Evolutionary conservation across 2,888 invertebrate genomes (phyloP).

Genomic region (Coelopa pilipes): DNA sequence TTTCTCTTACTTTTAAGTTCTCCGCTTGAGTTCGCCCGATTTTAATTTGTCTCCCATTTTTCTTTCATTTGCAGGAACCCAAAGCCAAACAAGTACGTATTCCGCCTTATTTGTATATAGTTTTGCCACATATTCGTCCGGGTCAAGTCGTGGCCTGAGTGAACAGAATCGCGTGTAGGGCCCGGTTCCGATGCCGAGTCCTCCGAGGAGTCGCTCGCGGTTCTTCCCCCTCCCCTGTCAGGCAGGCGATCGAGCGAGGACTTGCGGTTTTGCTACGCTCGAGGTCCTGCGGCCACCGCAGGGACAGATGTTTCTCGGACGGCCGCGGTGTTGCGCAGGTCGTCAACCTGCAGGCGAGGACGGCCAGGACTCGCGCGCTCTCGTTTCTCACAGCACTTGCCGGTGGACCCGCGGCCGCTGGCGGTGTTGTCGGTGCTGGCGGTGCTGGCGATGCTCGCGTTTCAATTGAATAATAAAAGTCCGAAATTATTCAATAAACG

Average conservation of each 20-base stretch:
- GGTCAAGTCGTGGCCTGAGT: too few species aligned
- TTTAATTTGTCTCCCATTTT: constrained; percentile 38
- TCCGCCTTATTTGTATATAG: constrained; percentile 39
- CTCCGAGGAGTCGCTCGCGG: background rate
- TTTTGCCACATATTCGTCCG: constrained; percentile 21
- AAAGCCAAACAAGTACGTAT: constrained; percentile 62
- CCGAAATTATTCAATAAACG: constrained; percentile 36
- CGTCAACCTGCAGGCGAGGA: constrained; percentile 15
- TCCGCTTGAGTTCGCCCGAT: constrained; percentile 6
- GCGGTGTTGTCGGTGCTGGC: background rate
- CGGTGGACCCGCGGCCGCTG: background rate
- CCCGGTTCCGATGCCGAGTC: too few species aligned
- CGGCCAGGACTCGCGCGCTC: background rate
- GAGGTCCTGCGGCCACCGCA: background rate
- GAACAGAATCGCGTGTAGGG: too few species aligned
- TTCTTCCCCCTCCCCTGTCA: background rate
- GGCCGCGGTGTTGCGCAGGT: constrained; percentile 10
- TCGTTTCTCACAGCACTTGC: constrained; percentile 33
- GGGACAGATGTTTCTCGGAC: constrained; percentile 28
- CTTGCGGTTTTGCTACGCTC: constrained; percentile 2
- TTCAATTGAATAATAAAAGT: constrained; percentile 33
- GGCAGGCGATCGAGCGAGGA: background rate
- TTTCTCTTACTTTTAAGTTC: constrained; percentile 15
- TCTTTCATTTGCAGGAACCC: constrained; percentile 58
- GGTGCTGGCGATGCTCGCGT: constrained; percentile 26